Base-by-base conservation (phyloP, 2,888 invertebrate genomes). In the Folsomia candida region DNA sequence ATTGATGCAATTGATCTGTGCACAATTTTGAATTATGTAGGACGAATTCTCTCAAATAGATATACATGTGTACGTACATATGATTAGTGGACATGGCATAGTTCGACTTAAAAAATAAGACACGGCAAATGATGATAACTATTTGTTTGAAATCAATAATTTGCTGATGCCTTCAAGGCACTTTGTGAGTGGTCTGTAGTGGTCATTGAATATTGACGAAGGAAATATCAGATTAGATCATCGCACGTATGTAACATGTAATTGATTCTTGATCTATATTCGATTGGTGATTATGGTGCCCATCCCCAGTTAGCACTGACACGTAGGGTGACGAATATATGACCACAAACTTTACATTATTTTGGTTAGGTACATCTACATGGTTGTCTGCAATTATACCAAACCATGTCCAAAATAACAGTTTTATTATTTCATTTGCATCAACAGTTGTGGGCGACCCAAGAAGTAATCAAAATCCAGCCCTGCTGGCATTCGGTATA, bases 381-480 rank as follows among this genome's bases (percentile, higher is more conserved):
- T 37, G 37, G 6, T 37, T 37, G 37, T 37, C n/a, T n/a, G n/a
- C n/a, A n/a, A 47, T 54, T 54, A 54, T 6, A 6, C 54, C 6
- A n/a, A 14, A 20, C 6, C 54, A 20, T 54, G 54, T 20, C 54
- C 6, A 47, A 18, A 9, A 22, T 54, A 54, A 14, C 22, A 54
- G n/a, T 9, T 37, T 54, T 20, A 54, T 54, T 54, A 6, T 37
- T 37, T 20, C 54, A 47, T 68, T 54, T 63, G n/a, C 18, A 51
- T 61, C 63, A 57, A 14, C 37, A 97, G 97, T 97, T 80, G 85
- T 98, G 68, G 98, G 98, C 20, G 97, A 98, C 84, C 94, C 97
- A 0, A 88, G 97, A 75, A 93, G 94, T 1, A 98, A 98, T 83
- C 98, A 99, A 84, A 97, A 98, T 83, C 98, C 98, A 0, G 97